These are phyloP conservation scores for Syrista parreyssii DNA, from an alignment of 2,888 invertebrate genomes.

Conservation along the genomic window DNA sequence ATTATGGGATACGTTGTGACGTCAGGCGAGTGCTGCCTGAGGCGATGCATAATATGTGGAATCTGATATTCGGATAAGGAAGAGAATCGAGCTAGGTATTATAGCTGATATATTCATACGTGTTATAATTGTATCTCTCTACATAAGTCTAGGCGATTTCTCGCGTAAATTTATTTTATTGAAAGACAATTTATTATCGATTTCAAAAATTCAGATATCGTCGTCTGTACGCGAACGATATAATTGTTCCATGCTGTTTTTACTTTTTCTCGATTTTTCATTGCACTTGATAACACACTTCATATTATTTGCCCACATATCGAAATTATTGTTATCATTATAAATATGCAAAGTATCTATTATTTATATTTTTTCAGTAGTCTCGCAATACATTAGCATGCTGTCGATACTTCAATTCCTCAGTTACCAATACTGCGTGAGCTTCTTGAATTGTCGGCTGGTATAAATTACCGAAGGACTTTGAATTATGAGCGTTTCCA, in stretches of 20 bases:
- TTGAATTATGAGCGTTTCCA: background rate
- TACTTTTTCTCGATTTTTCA: too few relatives aligned
- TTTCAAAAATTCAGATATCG: background rate
- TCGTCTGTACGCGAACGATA: background rate
- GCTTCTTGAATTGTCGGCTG: too few relatives aligned
- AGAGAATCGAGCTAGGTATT: background rate
- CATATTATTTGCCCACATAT: too few relatives aligned
- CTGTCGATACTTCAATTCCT: background rate
- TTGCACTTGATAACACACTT: too few relatives aligned
- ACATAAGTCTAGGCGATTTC: background rate
- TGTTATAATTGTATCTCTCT: background rate
- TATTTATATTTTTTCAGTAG: background rate
- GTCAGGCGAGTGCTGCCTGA: slow-evolving; percentile 22
- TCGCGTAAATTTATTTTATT: background rate
- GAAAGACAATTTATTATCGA: background rate
- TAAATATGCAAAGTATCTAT: background rate
- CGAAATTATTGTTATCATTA: background rate
- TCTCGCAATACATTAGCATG: background rate
- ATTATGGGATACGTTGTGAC: slow-evolving; percentile 27
- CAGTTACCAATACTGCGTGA: background rate
- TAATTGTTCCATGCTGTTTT: background rate
- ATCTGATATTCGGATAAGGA: slow-evolving; percentile 13
- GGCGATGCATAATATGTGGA: slow-evolving; percentile 21
- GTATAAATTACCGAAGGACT: too few relatives aligned
- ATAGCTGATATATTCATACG: background rate